Evolutionary conservation across 2,113 vertebrate genomes (phyloP), one percentile per base, ranked within the genome.

Genomic region (Triplophysa dalaica): DNA sequence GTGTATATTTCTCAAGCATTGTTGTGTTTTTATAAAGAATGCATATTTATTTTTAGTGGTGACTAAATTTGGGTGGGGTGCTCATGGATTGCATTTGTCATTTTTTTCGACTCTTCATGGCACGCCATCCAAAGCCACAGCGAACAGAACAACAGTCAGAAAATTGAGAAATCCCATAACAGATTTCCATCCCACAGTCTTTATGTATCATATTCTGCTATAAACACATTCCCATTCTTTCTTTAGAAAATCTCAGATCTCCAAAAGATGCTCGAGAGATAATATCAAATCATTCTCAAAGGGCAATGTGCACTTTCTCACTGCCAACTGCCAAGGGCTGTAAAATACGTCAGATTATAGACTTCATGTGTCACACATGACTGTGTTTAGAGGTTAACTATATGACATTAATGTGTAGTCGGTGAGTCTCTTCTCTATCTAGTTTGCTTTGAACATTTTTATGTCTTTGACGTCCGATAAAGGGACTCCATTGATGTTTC

Each of bases 51-150:
- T 70, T 38, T 38, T 72, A 6, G 43, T 74, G 54, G 54, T 41
- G 12, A 22, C n/a, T 17, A 73, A 73, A 29, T 43, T 24, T 41
- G 70, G 29, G 70, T 73, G 54, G 38, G 54, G 54, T 43, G 54
- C 38, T 72, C 3, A 0, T 58, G 29, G n/a, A n/a, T n/a, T 43
- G 29, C n/a, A 41, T 13, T 73, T 60, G 52, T 41, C 29, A n/a
- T 73, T 73, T 73, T 7, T 16, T 1, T 1, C 41, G 70, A 41
- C n/a, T 41, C 54, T 73, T 60, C 41, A 73, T 9, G 33, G 2
- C 11, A 14, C 24, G 33, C 33, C 50, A 60, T 73, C 17, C 6
- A 24, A 73, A 11, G 33, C 33, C n/a, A 60, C 70, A 60, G 52
- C 13, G 26, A 11, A 38, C n/a, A 60, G 29, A 73, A 73, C 54